Conservation (phyloP, 2,888 invertebrate genomes). For the Campoplex capitator region DNA sequence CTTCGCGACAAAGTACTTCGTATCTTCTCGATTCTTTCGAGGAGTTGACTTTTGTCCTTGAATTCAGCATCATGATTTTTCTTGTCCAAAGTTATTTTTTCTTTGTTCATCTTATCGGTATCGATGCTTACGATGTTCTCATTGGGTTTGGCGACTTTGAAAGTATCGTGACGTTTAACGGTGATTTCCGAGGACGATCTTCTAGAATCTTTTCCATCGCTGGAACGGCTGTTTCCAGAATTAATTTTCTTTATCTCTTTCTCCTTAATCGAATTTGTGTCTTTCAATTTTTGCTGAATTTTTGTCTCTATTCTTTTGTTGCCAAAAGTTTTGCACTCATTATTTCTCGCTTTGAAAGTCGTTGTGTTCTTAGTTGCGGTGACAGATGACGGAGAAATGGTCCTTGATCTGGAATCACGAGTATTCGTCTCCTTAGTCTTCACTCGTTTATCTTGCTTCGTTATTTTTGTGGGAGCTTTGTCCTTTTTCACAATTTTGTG, state of each 20-base stretch:
- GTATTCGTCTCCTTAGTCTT: conserved; percentile 34
- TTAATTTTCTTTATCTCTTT: conserved; percentile 24
- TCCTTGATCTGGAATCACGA: conserved; percentile 48
- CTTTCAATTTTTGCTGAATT: conserved; percentile 28
- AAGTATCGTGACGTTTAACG: conserved; percentile 52
- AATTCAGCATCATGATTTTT: conserved; percentile 11
- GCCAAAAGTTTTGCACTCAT: conserved; percentile 24
- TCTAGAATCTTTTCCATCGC: conserved; percentile 43
- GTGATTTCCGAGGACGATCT: conserved; percentile 48
- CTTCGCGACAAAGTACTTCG: conserved; percentile 55
- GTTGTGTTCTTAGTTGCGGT: conserved; percentile 30
- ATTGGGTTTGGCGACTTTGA: conserved; percentile 34
- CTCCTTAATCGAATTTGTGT: conserved; percentile 64
- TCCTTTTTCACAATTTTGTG: conserved; percentile 74
- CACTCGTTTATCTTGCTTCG: conserved; percentile 66
- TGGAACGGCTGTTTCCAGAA: background rate
- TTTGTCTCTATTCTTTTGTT: conserved; percentile 45
- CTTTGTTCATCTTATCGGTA: background rate
- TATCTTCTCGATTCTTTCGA: conserved; percentile 58
- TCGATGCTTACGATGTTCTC: conserved; percentile 31
- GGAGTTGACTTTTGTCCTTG: conserved; percentile 57
- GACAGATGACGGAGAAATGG: conserved; percentile 41
- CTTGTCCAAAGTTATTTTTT: conserved; percentile 13
- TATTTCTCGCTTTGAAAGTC: conserved; percentile 42
- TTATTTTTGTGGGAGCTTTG: conserved; percentile 67